Conservation (phyloP, 1,140 invertebrate species). For the Pseudomyrmex pallidus region DNA sequence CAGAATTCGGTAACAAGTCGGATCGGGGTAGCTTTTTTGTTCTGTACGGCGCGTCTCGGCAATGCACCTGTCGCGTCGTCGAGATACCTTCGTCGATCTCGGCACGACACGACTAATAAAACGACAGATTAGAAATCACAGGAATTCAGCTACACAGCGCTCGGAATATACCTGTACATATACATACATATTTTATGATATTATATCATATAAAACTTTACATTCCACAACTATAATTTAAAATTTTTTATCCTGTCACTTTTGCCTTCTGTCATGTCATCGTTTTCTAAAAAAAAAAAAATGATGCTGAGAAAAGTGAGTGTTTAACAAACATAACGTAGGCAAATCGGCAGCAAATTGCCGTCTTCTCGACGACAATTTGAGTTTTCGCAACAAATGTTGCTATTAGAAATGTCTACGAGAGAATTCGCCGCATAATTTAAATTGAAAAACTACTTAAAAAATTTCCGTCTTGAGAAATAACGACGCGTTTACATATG, state of each 20-base stretch:
- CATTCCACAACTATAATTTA: background rate
- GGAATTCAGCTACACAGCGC: background rate
- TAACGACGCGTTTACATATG: background rate
- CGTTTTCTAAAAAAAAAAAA: no score
- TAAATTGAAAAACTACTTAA: background rate
- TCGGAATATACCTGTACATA: background rate
- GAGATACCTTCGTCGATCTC: conserved; percentile 19
- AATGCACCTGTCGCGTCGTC: conserved; percentile 31
- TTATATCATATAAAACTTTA: background rate
- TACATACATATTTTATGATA: no score
- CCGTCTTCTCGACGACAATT: no score
- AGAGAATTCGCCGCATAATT: no score
- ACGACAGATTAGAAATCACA: conserved; percentile 25
- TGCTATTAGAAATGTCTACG: no score
- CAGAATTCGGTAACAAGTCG: conserved; percentile 71
- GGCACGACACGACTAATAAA: background rate
- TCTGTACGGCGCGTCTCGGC: conserved; percentile 18
- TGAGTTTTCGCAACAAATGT: no score
- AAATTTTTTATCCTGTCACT: background rate
- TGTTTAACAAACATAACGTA: background rate
- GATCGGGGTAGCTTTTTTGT: conserved; percentile 38
- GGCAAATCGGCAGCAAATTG: background rate
- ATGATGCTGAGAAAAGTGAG: background rate
- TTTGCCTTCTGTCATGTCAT: background rate
- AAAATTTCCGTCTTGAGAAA: background rate